A percentile compares a stretch with the other conserved stretches of the same genome.
These are phyloP conservation scores for Corythornis leucogaster DNA, from an alignment of 2,797 vertebrate genomes.

Conservation along the genomic window DNA sequence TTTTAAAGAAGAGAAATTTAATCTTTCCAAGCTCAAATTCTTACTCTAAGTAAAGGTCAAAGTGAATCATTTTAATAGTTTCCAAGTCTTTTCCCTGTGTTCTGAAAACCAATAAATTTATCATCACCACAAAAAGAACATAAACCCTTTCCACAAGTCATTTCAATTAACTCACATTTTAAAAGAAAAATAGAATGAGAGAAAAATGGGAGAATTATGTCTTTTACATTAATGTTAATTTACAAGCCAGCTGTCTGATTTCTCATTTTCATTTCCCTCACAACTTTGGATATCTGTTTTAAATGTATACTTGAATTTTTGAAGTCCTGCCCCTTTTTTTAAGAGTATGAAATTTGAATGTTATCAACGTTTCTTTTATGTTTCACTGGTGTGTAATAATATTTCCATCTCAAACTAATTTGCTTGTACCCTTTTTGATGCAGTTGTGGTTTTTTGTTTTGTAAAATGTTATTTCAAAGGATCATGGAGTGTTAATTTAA, in stretches of 20 bases:
- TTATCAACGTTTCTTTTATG: background rate
- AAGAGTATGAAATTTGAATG: background rate
- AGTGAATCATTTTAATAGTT: background rate
- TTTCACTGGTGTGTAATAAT: background rate
- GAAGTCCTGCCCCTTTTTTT: background rate
- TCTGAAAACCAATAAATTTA: background rate
- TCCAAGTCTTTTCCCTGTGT: background rate
- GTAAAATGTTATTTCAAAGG: background rate
- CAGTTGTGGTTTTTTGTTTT: background rate
- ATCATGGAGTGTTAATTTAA: background rate
- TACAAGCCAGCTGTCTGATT: constrained; percentile 5
- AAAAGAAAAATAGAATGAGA: background rate
- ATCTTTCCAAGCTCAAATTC: background rate
- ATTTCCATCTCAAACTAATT: background rate
- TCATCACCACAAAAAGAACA: background rate
- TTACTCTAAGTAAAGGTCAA: background rate
- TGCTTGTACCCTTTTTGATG: background rate
- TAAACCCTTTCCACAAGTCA: background rate
- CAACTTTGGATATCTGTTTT: background rate
- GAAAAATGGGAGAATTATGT: background rate
- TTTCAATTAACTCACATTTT: background rate
- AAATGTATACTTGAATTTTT: constrained; percentile 1
- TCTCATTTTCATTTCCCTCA: background rate
- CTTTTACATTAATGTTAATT: background rate
- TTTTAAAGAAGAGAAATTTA: background rate